phyloP scores from a whole-genome alignment of 2,888 invertebrate genomes.

The Marronus borbonicus region DNA sequence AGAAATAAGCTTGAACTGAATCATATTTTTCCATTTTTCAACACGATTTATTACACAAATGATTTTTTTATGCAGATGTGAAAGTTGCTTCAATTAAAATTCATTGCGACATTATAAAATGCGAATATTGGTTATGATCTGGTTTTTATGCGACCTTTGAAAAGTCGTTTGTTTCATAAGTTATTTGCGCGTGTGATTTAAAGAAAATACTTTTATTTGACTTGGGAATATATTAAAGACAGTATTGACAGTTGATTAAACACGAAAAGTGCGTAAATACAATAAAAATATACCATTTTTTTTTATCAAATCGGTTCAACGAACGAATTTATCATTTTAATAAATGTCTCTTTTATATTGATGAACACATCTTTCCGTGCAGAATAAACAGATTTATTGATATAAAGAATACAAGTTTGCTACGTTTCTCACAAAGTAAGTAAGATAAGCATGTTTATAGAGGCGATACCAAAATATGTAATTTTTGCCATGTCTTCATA shows the following conservation, averaged over 20 bases:
- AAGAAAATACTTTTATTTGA: neutral
- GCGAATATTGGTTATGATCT: neutral
- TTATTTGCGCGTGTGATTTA: neutral
- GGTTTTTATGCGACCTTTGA: constrained; percentile 22
- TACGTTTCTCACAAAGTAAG: too few relatives aligned
- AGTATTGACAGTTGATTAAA: neutral
- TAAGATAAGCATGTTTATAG: too few relatives aligned
- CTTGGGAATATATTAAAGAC: constrained; percentile 3
- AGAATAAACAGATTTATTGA: too few relatives aligned
- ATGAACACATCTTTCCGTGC: too few relatives aligned
- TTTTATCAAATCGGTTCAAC: too few relatives aligned
- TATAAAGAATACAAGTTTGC: too few relatives aligned
- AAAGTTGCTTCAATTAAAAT: constrained; percentile 20
- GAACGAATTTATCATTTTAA: too few relatives aligned
- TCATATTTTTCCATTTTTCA: neutral
- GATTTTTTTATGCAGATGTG: neutral
- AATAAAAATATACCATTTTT: too few relatives aligned
- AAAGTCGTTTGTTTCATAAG: neutral
- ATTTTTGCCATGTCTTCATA: too few relatives aligned
- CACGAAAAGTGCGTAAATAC: neutral
- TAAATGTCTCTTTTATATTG: too few relatives aligned
- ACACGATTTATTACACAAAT: neutral
- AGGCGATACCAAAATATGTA: too few relatives aligned
- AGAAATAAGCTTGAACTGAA: neutral
- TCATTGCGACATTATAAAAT: neutral